These are phyloP conservation scores for Heloderma charlesbogerti DNA, from an alignment of 2,113 vertebrate species.

Conservation along the genomic window DNA sequence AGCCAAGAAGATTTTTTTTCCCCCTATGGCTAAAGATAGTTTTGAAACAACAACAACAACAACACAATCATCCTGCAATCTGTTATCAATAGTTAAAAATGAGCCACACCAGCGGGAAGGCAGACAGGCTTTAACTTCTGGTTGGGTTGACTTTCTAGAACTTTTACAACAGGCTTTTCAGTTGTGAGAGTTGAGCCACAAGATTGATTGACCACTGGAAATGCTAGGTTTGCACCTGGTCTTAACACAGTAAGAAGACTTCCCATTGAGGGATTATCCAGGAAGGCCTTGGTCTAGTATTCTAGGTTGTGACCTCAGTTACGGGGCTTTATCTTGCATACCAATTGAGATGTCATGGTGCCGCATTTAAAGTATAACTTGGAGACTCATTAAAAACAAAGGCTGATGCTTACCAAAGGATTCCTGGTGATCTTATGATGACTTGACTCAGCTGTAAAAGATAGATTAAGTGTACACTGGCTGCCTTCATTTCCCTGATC, in stretches of 20 bases:
- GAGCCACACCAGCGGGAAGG: too few species aligned
- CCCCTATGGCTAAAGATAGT: too few species aligned
- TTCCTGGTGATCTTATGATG: conserved; percentile 58
- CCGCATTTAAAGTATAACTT: conserved; percentile 54
- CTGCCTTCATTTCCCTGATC: conserved; percentile 50
- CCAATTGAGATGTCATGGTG: conserved; percentile 57
- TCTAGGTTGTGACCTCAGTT: conserved; percentile 59
- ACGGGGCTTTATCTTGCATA: conserved; percentile 63
- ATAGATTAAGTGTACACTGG: conserved; percentile 56
- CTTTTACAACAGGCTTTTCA: conserved; percentile 39
- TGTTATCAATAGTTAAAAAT: too few species aligned
- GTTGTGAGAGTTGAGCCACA: neutral
- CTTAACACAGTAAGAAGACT: conserved; percentile 7
- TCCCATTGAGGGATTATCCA: conserved; percentile 9
- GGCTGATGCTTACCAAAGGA: conserved; percentile 64
- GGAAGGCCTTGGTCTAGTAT: conserved; percentile 39
- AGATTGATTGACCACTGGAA: neutral
- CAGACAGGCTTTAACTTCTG: neutral
- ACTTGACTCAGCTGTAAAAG: conserved; percentile 55
- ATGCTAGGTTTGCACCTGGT: conserved; percentile 45
- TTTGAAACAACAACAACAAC: too few species aligned
- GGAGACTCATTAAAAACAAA: conserved; percentile 57
- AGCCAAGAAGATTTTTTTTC: too few species aligned
- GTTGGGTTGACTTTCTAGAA: conserved; percentile 41
- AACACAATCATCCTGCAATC: too few species aligned